Evolutionary conservation across 2,888 invertebrate genomes (phyloP).

Genomic region (Sarcophaga subvicina): DNA sequence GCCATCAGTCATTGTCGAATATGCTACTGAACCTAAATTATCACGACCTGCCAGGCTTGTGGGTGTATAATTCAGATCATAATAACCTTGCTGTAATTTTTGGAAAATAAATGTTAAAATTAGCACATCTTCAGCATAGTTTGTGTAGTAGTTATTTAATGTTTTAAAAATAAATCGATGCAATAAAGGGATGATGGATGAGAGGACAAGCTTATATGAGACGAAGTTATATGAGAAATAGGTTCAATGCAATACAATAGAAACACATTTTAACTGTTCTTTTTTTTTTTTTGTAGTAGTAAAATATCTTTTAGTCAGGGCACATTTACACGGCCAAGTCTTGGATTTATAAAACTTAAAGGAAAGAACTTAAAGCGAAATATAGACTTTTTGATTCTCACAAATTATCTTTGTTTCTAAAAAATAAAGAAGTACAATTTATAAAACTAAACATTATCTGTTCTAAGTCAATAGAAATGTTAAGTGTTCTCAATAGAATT

Average conservation of each 20-base stretch:
- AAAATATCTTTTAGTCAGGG: too few relatives aligned
- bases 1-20: conserved; percentile 87
- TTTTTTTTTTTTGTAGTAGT: neutral
- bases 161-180: conserved; percentile 42
- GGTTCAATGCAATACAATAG: conserved; percentile 61
- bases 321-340: too few relatives aligned
- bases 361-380: too few relatives aligned
- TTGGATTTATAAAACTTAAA: too few relatives aligned
- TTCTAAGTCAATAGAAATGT: too few relatives aligned
- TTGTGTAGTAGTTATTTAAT: conserved; percentile 6
- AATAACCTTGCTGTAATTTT: conserved; percentile 83
- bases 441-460: too few relatives aligned
- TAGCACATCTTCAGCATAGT: neutral
- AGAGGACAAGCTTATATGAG: conserved; percentile 48
- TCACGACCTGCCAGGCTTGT: conserved; percentile 87
- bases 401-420: too few relatives aligned
- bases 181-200: conserved; percentile 50
- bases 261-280: conserved; percentile 7
- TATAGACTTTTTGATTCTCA: too few relatives aligned
- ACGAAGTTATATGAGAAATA: conserved; percentile 64
- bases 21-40: conserved; percentile 86
- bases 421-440: too few relatives aligned
- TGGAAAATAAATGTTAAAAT: conserved; percentile 8
- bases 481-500: too few relatives aligned
- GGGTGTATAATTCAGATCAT: conserved; percentile 89